phyloP scores from a whole-genome alignment of 2,113 vertebrate species.

The Phoxinus phoxinus region DNA sequence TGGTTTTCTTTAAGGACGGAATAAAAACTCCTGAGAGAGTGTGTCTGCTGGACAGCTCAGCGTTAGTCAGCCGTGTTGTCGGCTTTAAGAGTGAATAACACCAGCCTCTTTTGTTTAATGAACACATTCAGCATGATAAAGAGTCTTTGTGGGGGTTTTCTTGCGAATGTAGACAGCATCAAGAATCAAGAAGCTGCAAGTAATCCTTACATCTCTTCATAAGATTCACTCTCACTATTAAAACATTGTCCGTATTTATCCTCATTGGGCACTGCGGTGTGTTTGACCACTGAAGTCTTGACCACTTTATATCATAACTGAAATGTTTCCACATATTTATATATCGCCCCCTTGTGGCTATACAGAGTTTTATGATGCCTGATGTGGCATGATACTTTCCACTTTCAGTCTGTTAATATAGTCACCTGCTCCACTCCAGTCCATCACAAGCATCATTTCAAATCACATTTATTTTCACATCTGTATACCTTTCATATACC shows the following conservation, averaged over 20 bases:
- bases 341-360: slow-evolving; percentile 1
- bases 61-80: slow-evolving; percentile 20
- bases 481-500: too few relatives aligned
- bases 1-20: slow-evolving; percentile 12
- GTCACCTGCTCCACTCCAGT: not conserved
- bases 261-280: not conserved
- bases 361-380: not conserved
- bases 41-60: slow-evolving; percentile 32
- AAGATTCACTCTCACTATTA: not conserved
- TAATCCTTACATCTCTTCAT: slow-evolving; percentile 10
- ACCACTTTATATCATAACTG: not conserved
- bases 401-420: not conserved
- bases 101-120: slow-evolving; percentile 29
- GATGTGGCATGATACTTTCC: not conserved
- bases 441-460: not conserved
- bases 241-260: not conserved
- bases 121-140: slow-evolving; percentile 28
- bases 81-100: slow-evolving; percentile 28
- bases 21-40: slow-evolving; percentile 29
- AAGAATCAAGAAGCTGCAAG: slow-evolving; percentile 14
- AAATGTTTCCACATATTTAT: not conserved
- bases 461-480: not conserved
- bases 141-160: slow-evolving; percentile 24
- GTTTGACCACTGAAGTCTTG: not conserved
- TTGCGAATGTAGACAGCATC: not conserved